These are phyloP conservation scores for Hipparchia semele DNA, from an alignment of 2,888 invertebrate species.

Conservation along the genomic window DNA sequence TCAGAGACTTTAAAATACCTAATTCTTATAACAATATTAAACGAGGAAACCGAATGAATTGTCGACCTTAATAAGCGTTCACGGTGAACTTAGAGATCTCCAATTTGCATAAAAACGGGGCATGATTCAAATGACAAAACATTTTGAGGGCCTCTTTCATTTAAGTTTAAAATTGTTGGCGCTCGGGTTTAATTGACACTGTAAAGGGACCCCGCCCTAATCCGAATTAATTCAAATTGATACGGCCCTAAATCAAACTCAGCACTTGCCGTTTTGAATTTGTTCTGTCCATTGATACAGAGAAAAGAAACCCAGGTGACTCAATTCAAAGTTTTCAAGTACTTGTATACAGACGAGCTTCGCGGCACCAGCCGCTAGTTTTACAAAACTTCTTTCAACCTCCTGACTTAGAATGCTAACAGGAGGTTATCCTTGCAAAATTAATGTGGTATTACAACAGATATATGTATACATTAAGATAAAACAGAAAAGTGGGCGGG, in stretches of 20 bases:
- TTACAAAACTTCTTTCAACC: neutral
- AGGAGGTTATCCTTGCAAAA: neutral
- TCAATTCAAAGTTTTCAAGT: neutral
- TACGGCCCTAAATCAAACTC: conserved; percentile 53
- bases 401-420: no score
- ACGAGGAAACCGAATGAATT: conserved; percentile 63
- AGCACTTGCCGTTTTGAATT: conserved; percentile 37
- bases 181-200: conserved; percentile 68
- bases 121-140: conserved; percentile 74
- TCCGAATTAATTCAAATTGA: conserved; percentile 70
- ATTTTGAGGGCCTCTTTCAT: conserved; percentile 72
- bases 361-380: neutral
- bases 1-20: conserved; percentile 63
- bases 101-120: conserved; percentile 78
- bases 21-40: conserved; percentile 76
- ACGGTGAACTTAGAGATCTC: conserved; percentile 64
- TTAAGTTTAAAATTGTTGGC: conserved; percentile 77
- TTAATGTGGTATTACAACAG: neutral
- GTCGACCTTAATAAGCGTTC: conserved; percentile 61
- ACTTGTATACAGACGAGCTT: neutral
- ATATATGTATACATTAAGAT: no score
- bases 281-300: conserved; percentile 31
- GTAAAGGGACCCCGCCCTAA: conserved; percentile 54
- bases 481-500: no score
- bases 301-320: neutral